Evolutionary conservation across 2,797 vertebrate species (phyloP), one percentile per base, ranked within the genome.

Genomic region (Zalophus californianus): DNA sequence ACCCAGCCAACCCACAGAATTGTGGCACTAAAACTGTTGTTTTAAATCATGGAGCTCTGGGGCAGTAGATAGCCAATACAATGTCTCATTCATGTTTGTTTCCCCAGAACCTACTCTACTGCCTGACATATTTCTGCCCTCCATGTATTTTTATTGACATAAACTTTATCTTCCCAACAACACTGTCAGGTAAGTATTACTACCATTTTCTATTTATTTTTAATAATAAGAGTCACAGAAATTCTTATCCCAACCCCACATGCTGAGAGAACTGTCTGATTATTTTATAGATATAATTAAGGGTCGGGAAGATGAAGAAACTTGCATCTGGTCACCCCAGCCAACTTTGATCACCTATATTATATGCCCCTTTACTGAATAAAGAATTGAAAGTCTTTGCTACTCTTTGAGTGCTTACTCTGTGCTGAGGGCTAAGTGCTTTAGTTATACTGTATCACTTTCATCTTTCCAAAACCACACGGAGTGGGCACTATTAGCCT

Each of bases 171-270:
- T n/a, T 90, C 56, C 41, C 41, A 56, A 86, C 23, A 86, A 88
- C 7, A 52, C 48, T 44, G 50, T 70, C 70, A 66, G 80, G 82
- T 52, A 89, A 82, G 35, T 70, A 38, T 88, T 52, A 27, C 23
- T 44, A 66, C 88, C 29, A 32, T 38, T 96, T 95, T 80, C 32
- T 92, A 11, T 84, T 96, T 94, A 84, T 90, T 93, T 97, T 88
- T 93, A 96, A 95, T 93, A 94, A 85, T 2, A 58, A 50, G 68
- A 75, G 66, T 79, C 90, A 85, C 23, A 84, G 93, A 44, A 80
- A 84, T 29, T 78, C 62, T 92, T 89, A 86, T 80, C 25, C 38
- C 64, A 94, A 64, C 5, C 13, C 56, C 2, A 1, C 5, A 7
- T 35, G n/a, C 58, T 58, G 4, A 25, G 80, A 23, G 32, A 14